phyloP scores from a whole-genome alignment of 2,113 vertebrate genomes.

The Thamnaconus septentrionalis region DNA sequence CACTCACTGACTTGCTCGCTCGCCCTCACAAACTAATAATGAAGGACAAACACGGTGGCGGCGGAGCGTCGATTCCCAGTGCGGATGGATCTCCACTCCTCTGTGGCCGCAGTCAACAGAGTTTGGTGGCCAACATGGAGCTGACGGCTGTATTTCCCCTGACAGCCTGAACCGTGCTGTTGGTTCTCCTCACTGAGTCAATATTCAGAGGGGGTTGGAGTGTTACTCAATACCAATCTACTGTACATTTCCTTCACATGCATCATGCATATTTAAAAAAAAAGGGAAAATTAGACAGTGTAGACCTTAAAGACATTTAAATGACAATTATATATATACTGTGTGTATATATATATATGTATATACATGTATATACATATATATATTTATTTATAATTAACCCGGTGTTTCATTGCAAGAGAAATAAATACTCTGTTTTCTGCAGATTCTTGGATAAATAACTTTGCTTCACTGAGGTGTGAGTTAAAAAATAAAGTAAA shows the following conservation, averaged over 20 bases:
- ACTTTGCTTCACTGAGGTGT: neutral
- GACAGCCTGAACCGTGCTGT: constrained; percentile 1
- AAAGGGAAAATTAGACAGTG: too few relatives aligned
- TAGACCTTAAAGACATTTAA: too few relatives aligned
- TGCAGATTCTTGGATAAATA: neutral
- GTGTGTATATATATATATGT: too few relatives aligned
- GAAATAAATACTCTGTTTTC: neutral
- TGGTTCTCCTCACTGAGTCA: constrained; percentile 20
- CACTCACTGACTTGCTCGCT: constrained; percentile 77
- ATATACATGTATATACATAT: too few relatives aligned
- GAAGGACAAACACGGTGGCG: constrained; percentile 86
- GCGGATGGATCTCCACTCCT: constrained; percentile 90
- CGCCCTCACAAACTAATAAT: constrained; percentile 83
- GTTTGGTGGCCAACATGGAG: constrained; percentile 41
- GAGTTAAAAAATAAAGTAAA: neutral
- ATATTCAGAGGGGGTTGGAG: too few relatives aligned
- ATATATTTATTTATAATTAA: neutral
- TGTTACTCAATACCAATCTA: too few relatives aligned
- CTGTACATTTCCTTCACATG: too few relatives aligned
- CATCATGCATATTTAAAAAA: too few relatives aligned
- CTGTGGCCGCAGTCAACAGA: constrained; percentile 87
- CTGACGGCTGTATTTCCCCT: constrained; percentile 26
- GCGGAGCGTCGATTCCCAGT: constrained; percentile 87
- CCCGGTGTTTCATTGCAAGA: too few relatives aligned
- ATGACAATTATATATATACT: too few relatives aligned